A percentile compares a stretch with the other conserved stretches of the same genome.
Evolutionary conservation across 2,797 vertebrate species (phyloP).

Genomic region (Glyptemys insculpta): DNA sequence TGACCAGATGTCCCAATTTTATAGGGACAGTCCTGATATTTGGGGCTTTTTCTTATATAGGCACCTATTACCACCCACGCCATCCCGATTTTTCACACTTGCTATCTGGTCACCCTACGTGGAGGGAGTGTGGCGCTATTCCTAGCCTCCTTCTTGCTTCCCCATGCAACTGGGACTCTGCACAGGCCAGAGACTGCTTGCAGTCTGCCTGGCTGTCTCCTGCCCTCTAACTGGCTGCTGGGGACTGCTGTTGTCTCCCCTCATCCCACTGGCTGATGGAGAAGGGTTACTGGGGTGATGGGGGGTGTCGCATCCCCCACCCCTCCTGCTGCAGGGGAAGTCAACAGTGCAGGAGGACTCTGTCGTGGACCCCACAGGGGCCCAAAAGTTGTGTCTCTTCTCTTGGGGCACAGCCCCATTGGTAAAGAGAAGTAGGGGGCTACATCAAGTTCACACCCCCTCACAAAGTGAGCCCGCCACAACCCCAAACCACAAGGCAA

Average conservation of each 20-base stretch:
- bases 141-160: not conserved
- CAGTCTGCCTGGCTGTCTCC: not conserved
- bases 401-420: not conserved
- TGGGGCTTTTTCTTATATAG: too few species aligned
- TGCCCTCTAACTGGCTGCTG: not conserved
- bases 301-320: not conserved
- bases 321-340: not conserved
- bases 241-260: not conserved
- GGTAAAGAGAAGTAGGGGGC: not conserved
- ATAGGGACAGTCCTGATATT: too few species aligned
- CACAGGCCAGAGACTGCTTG: not conserved
- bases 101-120: too few species aligned
- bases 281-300: not conserved
- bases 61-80: too few species aligned
- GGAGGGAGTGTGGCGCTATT: not conserved
- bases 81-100: too few species aligned
- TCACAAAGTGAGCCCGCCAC: too few species aligned
- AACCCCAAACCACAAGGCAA: too few species aligned
- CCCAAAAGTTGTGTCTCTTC: not conserved
- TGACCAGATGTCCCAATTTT: too few species aligned
- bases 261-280: not conserved
- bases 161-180: not conserved
- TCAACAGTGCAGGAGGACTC: not conserved
- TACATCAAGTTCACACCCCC: not conserved
- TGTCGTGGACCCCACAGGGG: not conserved